Evolutionary conservation across 64 coral and sea anemone genomes (phyloP).

Genomic region (Actinia equina): DNA sequence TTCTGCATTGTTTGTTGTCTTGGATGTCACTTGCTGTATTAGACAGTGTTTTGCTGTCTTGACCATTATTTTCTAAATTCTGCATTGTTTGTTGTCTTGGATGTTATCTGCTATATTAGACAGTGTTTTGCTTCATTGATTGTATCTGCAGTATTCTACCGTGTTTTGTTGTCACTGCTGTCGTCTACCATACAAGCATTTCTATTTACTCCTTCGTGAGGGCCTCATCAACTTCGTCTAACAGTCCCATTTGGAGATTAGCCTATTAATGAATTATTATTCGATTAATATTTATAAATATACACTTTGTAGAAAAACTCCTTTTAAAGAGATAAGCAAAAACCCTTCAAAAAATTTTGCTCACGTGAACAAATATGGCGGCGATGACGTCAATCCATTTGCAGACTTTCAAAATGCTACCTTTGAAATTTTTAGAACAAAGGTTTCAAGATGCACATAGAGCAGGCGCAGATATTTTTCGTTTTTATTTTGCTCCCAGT

Average conservation of each 20-base stretch:
- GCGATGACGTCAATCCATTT: background rate
- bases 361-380: background rate
- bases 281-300: background rate
- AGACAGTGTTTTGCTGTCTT: no score
- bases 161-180: background rate
- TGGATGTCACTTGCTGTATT: background rate
- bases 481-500: background rate
- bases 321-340: no score
- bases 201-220: constrained; percentile 6
- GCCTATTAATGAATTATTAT: constrained; percentile 34
- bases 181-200: background rate
- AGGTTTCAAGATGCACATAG: background rate
- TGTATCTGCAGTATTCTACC: background rate
- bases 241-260: constrained; percentile 71
- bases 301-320: background rate
- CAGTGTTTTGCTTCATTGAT: no score
- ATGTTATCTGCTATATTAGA: background rate
- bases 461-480: background rate
- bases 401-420: background rate
- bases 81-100: background rate
- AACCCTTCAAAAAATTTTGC: no score
- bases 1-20: background rate
- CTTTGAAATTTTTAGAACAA: background rate
- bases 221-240: constrained; percentile 82
- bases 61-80: no score